phyloP scores from a whole-genome alignment of 2,888 invertebrate species.

The Drosophila aldrichi region DNA sequence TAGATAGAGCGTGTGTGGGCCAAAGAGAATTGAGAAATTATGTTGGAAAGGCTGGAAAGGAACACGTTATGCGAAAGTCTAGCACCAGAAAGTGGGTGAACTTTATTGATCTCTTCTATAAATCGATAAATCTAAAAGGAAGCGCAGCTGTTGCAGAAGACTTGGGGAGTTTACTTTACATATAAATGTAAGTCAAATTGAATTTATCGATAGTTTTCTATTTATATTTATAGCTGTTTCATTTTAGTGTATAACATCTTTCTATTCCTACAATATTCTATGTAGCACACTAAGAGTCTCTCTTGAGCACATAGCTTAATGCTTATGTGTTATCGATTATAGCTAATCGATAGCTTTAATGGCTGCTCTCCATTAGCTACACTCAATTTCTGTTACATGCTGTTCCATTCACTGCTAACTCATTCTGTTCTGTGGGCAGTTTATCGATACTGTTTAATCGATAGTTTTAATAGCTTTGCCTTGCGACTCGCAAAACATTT shows the following conservation, averaged over 20 bases:
- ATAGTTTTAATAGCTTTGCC: background rate
- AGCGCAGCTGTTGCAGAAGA: background rate
- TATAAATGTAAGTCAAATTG: no score
- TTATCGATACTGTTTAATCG: background rate
- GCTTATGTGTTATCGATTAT: background rate
- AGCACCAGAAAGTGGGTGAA: conserved; percentile 27
- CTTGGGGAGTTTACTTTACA: background rate
- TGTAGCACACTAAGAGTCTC: background rate
- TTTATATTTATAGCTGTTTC: background rate
- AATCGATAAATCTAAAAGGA: background rate
- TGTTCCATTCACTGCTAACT: background rate
- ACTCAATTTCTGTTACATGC: background rate
- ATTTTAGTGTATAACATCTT: no score
- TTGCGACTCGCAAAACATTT: conserved; percentile 21
- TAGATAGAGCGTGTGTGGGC: conserved; percentile 7
- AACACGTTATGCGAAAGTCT: conserved; percentile 34
- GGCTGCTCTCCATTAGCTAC: background rate
- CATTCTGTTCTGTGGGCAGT: background rate
- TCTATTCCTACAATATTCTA: background rate
- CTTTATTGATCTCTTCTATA: conserved; percentile 10
- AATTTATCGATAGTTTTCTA: no score
- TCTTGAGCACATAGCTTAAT: background rate
- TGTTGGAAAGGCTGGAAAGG: conserved; percentile 47
- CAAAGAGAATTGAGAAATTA: conserved; percentile 37
- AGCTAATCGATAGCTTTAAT: background rate